Evolutionary conservation across 2,797 vertebrate species (phyloP).

Genomic region (Cynopterus sphinx): DNA sequence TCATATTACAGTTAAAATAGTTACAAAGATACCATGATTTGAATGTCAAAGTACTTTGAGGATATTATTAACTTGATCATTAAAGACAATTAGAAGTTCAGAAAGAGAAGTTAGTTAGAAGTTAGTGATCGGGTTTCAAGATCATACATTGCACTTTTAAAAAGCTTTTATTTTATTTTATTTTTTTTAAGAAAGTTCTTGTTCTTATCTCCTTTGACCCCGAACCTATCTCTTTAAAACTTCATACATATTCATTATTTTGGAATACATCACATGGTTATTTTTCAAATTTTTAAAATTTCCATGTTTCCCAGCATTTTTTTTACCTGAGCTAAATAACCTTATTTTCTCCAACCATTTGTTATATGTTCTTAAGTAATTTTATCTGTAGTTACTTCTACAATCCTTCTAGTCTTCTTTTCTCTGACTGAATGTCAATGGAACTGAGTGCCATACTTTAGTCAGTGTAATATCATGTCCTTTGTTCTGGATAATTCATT

Average conservation of each 20-base stretch:
- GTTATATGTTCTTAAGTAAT: neutral
- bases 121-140: neutral
- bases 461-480: neutral
- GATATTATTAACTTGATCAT: neutral
- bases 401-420: neutral
- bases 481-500: neutral
- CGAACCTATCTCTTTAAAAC: neutral
- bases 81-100: conserved; percentile 9
- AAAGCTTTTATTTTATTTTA: neutral
- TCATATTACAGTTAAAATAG: neutral
- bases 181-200: neutral
- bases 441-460: neutral
- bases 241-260: neutral
- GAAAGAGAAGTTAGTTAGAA: neutral
- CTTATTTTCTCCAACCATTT: neutral
- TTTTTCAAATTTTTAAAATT: conserved; percentile 5
- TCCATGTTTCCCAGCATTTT: neutral
- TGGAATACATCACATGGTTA: neutral
- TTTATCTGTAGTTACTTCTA: neutral
- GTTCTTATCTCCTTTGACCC: neutral
- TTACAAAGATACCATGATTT: neutral
- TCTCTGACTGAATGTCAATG: neutral
- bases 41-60: neutral
- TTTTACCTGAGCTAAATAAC: neutral
- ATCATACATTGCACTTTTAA: neutral